phyloP scores from a whole-genome alignment of 1,140 invertebrate species.

The Manduca sexta region DNA sequence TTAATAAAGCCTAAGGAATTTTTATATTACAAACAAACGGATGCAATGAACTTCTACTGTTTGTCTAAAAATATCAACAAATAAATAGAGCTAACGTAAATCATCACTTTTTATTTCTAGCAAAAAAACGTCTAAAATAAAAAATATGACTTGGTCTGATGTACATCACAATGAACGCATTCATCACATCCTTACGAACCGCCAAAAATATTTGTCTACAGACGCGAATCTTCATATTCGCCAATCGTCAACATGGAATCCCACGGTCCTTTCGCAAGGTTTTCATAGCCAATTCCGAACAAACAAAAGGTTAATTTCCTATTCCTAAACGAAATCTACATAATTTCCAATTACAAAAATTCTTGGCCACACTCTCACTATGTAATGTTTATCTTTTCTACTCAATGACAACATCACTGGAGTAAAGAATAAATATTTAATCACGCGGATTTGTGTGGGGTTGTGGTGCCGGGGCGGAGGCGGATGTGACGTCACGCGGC shows the following conservation, averaged over 20 bases:
- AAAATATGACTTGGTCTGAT: constrained; percentile 27
- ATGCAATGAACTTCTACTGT: constrained; percentile 22
- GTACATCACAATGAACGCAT: constrained; percentile 20
- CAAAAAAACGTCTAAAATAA: constrained; percentile 15
- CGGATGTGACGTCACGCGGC: constrained; percentile 23
- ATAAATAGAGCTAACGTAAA: constrained; percentile 24
- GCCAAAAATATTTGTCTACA: not conserved
- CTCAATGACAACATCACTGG: no score
- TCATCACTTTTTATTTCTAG: constrained; percentile 12
- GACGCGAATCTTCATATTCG: no score
- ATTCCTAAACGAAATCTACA: no score
- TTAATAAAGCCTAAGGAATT: constrained; percentile 32
- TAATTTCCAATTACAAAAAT: no score
- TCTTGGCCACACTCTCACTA: no score
- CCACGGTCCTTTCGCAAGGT: no score
- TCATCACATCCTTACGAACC: constrained; percentile 10
- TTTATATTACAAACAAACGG: constrained; percentile 22
- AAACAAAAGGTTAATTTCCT: no score
- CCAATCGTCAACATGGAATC: no score
- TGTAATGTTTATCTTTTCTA: no score
- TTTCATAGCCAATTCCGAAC: no score
- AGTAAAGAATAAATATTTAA: not conserved
- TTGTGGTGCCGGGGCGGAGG: not conserved
- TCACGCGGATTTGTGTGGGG: not conserved
- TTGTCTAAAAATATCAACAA: constrained; percentile 20